Evolutionary conservation across 2,888 invertebrate species (phyloP).

Genomic region (Acanthopleura granulata): DNA sequence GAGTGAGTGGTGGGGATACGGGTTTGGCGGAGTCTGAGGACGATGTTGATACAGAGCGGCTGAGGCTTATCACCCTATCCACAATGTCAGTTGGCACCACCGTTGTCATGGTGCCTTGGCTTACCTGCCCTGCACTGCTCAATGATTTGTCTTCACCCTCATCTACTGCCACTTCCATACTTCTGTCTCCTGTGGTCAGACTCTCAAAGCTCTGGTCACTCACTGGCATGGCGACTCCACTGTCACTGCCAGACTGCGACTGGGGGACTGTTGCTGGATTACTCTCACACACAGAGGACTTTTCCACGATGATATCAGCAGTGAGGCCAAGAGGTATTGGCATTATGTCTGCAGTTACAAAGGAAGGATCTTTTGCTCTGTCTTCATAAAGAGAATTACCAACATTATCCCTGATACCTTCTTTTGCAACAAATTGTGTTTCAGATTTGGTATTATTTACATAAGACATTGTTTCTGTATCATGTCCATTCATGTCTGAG

Average conservation of each 20-base stretch:
- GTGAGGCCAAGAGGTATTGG: not conserved
- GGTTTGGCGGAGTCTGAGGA: slow-evolving; percentile 15
- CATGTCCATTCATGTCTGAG: not conserved
- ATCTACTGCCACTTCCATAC: not conserved
- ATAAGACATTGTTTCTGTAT: not conserved
- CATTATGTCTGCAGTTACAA: not conserved
- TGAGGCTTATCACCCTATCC: not conserved
- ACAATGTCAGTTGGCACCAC: not conserved
- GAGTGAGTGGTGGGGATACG: not conserved
- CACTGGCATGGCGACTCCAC: not conserved
- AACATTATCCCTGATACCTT: not conserved
- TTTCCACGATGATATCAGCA: not conserved
- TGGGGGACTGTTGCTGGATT: not conserved
- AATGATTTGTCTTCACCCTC: not conserved
- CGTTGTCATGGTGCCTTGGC: not conserved
- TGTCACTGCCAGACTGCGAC: not conserved
- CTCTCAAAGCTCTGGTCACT: not conserved
- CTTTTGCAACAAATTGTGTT: no score
- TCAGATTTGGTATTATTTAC: no score
- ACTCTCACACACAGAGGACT: not conserved
- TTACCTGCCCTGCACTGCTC: not conserved
- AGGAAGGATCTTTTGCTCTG: no score
- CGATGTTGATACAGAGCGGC: slow-evolving; percentile 1
- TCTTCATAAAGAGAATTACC: no score
- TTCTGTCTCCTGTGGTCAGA: not conserved